Conservation (phyloP, 2,888 invertebrate genomes). For the Chouioia cunea region DNA sequence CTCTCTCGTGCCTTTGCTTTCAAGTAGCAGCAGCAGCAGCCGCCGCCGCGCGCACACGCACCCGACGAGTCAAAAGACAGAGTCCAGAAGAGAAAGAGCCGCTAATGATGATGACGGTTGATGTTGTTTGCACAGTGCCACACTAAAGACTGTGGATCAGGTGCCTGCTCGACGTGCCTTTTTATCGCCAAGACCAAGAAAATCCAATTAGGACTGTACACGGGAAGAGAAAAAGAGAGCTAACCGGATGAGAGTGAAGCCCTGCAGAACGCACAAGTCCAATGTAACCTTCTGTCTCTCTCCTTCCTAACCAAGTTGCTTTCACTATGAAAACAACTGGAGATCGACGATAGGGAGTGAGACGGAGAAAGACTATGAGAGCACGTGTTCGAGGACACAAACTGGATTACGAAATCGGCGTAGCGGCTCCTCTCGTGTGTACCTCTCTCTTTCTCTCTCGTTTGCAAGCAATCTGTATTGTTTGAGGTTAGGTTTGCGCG, state of each 20-base stretch:
- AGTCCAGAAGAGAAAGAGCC: not conserved
- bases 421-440: conserved; percentile 12
- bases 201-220: conserved; percentile 43
- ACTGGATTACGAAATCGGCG: conserved; percentile 50
- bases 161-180: conserved; percentile 27
- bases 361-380: conserved; percentile 19
- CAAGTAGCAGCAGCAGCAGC: conserved; percentile 4
- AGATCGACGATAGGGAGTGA: conserved; percentile 6
- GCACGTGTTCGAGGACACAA: conserved; percentile 42
- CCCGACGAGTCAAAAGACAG: not conserved
- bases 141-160: not conserved
- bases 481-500: conserved; percentile 6
- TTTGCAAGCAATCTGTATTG: conserved; percentile 1
- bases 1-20: conserved; percentile 25
- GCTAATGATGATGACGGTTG: not conserved
- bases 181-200: not conserved
- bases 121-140: conserved; percentile 10
- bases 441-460: not conserved
- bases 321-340: conserved; percentile 36
- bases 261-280: conserved; percentile 39
- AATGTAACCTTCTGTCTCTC: conserved; percentile 39
- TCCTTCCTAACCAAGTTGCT: conserved; percentile 17
- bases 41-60: not conserved
- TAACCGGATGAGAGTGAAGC: conserved; percentile 27
- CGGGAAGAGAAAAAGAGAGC: conserved; percentile 3